Evolutionary conservation across 2,797 vertebrate genomes (phyloP).

Genomic region (Cuniculus paca): DNA sequence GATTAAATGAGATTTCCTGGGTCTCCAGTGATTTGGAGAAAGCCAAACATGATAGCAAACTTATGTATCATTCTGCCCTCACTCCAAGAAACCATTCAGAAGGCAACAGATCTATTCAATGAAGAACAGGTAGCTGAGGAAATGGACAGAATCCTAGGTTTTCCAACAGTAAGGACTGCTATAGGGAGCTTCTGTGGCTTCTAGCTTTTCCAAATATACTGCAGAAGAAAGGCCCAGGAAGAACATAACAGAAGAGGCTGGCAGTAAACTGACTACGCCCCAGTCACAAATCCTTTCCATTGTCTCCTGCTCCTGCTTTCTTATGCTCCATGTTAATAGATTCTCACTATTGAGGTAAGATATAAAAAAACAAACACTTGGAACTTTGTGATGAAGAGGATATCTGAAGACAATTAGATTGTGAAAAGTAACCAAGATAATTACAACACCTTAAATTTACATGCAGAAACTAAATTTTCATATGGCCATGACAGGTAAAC

Average conservation of each 20-base stretch:
- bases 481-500: background rate
- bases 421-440: background rate
- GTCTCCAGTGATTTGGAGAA: background rate
- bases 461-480: conserved; percentile 41
- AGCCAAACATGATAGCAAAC: background rate
- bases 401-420: background rate
- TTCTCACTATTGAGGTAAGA: background rate
- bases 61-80: background rate
- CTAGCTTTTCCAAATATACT: background rate
- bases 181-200: background rate
- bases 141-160: background rate
- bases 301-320: background rate
- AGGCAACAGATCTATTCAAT: background rate
- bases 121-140: background rate
- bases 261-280: background rate
- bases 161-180: background rate
- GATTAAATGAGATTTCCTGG: background rate
- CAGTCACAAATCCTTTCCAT: background rate
- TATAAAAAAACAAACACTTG: background rate
- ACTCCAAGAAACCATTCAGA: background rate
- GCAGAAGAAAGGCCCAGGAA: background rate
- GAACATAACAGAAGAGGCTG: background rate
- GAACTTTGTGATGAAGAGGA: background rate
- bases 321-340: background rate
- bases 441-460: background rate